Conservation (phyloP, 2,888 invertebrate species). For the Hecatera dysodea region DNA sequence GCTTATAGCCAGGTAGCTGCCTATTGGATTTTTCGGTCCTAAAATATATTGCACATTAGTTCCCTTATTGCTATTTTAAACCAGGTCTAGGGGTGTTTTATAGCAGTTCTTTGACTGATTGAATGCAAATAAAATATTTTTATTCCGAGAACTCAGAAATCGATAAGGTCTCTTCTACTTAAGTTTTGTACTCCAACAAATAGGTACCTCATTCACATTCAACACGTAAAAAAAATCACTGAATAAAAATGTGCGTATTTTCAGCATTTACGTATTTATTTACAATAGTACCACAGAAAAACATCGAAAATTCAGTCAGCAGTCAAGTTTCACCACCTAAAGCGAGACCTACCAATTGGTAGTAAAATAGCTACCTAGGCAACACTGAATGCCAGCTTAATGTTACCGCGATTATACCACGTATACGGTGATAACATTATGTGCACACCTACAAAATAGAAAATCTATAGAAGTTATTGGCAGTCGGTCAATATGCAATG, state of each 20-base stretch:
- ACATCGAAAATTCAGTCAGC: neutral
- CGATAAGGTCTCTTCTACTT: no score
- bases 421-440: constrained; percentile 11
- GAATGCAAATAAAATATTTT: no score
- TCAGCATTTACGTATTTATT: no score
- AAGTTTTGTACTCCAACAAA: no score
- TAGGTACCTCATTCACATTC: neutral
- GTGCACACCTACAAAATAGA: neutral
- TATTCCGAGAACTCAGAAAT: no score
- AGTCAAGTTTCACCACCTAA: neutral
- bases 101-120: no score
- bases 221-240: no score
- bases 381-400: constrained; percentile 56
- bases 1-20: neutral
- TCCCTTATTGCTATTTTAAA: neutral
- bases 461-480: constrained; percentile 1
- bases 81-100: neutral
- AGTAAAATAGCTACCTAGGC: constrained; percentile 16
- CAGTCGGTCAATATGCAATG: constrained; percentile 30
- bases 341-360: constrained; percentile 36
- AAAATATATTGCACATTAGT: neutral
- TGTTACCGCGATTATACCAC: constrained; percentile 46
- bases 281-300: no score
- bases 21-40: neutral
- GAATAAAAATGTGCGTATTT: no score